A percentile compares a stretch with the other conserved stretches of the same genome.
Evolutionary conservation across 2,888 invertebrate species (phyloP).

Genomic region (Chironomus riparius): DNA sequence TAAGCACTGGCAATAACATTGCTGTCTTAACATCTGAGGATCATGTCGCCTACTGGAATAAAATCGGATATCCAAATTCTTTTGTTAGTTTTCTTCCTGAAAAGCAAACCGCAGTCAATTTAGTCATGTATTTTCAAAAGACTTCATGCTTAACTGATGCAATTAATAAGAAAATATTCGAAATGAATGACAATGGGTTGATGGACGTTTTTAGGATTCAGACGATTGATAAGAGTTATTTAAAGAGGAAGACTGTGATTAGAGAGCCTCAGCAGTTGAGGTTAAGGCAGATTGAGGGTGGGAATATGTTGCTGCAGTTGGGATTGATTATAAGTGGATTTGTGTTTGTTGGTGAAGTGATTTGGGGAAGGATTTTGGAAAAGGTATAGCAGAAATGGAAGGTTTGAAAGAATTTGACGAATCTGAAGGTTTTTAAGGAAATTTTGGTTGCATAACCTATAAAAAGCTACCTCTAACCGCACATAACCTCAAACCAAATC

Average conservation of each 20-base stretch:
- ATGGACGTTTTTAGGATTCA: neutral
- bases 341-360: neutral
- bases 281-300: neutral
- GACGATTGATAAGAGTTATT: neutral
- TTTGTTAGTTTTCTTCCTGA: neutral
- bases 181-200: neutral
- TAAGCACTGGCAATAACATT: neutral
- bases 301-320: neutral
- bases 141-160: neutral
- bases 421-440: too few species aligned
- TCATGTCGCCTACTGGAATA: slow-evolving; percentile 2
- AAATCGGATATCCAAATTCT: neutral
- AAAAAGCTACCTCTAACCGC: too few species aligned
- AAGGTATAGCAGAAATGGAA: neutral
- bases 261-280: neutral
- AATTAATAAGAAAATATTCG: neutral
- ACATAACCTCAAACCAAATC: too few species aligned
- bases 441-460: too few species aligned
- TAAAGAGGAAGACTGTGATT: neutral
- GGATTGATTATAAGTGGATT: neutral
- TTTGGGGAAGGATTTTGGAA: neutral
- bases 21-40: neutral
- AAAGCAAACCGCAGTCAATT: neutral
- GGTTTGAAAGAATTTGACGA: neutral
- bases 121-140: neutral